These are phyloP conservation scores for Oreocharis arfaki DNA, from an alignment of 2,113 vertebrate genomes.

Conservation along the genomic window DNA sequence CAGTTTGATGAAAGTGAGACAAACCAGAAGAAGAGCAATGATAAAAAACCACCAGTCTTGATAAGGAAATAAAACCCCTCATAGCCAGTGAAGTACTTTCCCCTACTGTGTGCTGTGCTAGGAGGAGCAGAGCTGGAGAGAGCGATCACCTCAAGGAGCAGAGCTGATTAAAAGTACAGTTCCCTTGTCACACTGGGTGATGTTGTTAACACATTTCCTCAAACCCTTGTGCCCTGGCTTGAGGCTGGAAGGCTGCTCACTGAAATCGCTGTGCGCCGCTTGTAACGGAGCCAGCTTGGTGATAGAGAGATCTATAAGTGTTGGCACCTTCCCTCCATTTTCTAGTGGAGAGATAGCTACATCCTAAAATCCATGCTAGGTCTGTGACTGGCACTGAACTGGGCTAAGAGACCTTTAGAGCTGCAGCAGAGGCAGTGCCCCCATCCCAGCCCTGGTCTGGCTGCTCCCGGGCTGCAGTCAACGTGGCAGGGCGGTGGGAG, in stretches of 20 bases:
- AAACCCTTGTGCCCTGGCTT: neutral
- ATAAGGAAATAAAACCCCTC: neutral
- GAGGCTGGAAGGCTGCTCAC: neutral
- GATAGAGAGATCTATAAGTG: neutral
- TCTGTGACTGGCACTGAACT: neutral
- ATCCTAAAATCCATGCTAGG: neutral
- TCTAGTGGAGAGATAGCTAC: neutral
- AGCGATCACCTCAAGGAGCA: neutral
- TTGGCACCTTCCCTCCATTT: neutral
- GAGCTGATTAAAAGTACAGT: neutral
- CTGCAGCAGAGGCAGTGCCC: neutral
- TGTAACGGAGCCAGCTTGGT: neutral
- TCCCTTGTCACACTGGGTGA: neutral
- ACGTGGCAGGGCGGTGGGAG: fast-evolving
- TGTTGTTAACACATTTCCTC: neutral
- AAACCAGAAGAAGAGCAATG: neutral
- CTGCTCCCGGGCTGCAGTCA: neutral
- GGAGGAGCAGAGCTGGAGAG: neutral
- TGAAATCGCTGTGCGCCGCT: neutral
- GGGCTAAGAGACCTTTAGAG: neutral
- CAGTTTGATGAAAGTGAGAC: constrained; percentile 1
- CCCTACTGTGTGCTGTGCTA: neutral
- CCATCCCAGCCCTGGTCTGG: neutral
- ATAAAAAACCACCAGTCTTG: neutral
- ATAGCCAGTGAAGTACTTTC: neutral